Percentiles rank a stretch among this genome's conserved stretches.
phyloP scores from a whole-genome alignment of 2,888 invertebrate genomes.

The Euplexia lucipara region DNA sequence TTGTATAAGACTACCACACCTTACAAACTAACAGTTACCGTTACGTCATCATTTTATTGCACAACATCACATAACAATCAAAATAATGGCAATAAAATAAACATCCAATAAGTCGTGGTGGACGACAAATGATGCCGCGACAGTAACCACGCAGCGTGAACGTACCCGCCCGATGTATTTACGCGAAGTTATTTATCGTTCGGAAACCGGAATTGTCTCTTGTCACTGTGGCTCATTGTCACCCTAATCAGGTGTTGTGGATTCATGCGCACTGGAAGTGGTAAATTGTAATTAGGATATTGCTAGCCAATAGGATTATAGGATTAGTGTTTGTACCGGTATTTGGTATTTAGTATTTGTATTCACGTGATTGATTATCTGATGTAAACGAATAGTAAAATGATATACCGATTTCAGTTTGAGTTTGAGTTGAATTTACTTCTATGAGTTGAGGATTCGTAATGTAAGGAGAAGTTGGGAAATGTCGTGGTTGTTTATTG shows the following conservation, averaged over 20 bases:
- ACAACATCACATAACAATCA: slow-evolving; percentile 58
- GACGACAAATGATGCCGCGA: slow-evolving; percentile 36
- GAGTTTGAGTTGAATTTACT: too few relatives aligned
- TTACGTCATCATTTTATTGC: slow-evolving; percentile 43
- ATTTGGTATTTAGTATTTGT: slow-evolving; percentile 25
- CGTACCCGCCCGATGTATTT: slow-evolving; percentile 57
- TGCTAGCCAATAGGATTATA: slow-evolving; percentile 37
- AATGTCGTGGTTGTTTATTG: too few relatives aligned
- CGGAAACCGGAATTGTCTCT: slow-evolving; percentile 60
- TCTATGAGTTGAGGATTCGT: too few relatives aligned
- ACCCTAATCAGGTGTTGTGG: slow-evolving; percentile 69
- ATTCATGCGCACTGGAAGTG: slow-evolving; percentile 55
- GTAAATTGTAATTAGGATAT: slow-evolving; percentile 42
- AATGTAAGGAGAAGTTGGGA: too few relatives aligned
- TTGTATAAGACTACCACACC: background rate
- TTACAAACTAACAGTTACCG: slow-evolving; percentile 13
- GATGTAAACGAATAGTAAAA: too few relatives aligned
- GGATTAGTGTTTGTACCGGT: slow-evolving; percentile 25
- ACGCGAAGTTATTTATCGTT: slow-evolving; percentile 62
- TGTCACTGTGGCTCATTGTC: slow-evolving; percentile 65
- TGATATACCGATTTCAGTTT: too few relatives aligned
- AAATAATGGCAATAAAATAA: slow-evolving; percentile 55
- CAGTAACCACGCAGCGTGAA: slow-evolving; percentile 44
- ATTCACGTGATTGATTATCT: slow-evolving; percentile 40
- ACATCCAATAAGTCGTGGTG: slow-evolving; percentile 40